These are phyloP conservation scores for Ormyrus thymus DNA, from an alignment of 2,888 invertebrate species.

Conservation along the genomic window DNA sequence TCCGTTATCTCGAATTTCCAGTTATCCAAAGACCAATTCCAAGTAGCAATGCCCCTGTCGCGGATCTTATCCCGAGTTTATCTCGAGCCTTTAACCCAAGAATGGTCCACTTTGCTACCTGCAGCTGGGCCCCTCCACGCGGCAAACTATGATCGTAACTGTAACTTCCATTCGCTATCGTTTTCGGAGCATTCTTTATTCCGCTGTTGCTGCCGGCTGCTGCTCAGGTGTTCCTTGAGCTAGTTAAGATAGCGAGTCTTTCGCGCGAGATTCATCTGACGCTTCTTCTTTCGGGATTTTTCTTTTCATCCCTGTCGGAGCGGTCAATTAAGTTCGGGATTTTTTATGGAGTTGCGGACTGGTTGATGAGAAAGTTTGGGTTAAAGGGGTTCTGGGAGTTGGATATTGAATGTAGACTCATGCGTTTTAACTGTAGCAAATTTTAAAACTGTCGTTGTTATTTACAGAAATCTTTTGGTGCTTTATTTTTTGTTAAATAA, in stretches of 20 bases:
- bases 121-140: constrained; percentile 49
- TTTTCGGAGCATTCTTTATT: constrained; percentile 31
- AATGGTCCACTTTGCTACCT: constrained; percentile 55
- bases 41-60: constrained; percentile 49
- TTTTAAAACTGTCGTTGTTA: too few species aligned
- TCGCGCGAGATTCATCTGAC: background rate
- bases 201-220: too few species aligned
- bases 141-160: constrained; percentile 46
- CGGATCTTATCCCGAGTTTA: constrained; percentile 55
- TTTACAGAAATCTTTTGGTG: too few species aligned
- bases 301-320: too few species aligned
- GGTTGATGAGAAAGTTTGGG: too few species aligned
- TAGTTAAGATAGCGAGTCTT: background rate
- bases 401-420: too few species aligned
- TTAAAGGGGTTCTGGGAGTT: too few species aligned
- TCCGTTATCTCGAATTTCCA: constrained; percentile 55
- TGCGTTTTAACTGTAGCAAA: too few species aligned
- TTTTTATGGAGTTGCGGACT: too few species aligned
- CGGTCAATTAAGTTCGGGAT: too few species aligned
- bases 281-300: too few species aligned
- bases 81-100: constrained; percentile 52
- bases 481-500: too few species aligned
- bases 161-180: constrained; percentile 30
- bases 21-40: constrained; percentile 53
- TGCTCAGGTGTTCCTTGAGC: background rate